These are phyloP conservation scores for Ondatra zibethicus DNA, from an alignment of 2,113 vertebrate species.

Conservation along the genomic window DNA sequence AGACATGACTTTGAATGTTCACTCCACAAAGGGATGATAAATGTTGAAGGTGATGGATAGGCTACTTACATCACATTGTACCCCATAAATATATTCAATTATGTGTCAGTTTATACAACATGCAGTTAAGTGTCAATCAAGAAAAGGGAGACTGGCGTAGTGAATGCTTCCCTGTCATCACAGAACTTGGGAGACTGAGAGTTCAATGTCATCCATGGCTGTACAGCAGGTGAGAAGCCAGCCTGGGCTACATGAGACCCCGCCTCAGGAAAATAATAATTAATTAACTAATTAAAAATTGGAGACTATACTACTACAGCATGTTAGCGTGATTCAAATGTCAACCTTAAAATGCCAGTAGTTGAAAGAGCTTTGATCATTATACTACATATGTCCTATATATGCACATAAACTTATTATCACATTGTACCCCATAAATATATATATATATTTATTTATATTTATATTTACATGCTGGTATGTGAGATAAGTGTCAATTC, in stretches of 20 bases:
- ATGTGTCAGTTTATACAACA: conserved; percentile 12
- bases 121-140: background rate
- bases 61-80: background rate
- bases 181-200: background rate
- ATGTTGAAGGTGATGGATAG: background rate
- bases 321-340: background rate
- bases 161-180: background rate
- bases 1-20: background rate
- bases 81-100: background rate
- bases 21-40: background rate
- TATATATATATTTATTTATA: background rate
- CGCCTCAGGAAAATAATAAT: background rate
- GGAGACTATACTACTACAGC: background rate
- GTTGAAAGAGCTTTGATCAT: background rate
- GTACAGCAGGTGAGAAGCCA: background rate
- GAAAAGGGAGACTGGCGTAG: background rate
- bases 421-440: background rate
- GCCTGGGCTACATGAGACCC: background rate
- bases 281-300: background rate
- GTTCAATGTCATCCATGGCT: background rate
- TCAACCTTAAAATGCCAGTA: background rate
- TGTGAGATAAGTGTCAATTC: background rate
- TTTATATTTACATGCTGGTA: too few relatives aligned
- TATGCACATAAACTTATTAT: background rate
- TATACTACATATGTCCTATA: background rate